A percentile compares a stretch with the other conserved stretches of the same genome.
phyloP scores from a whole-genome alignment of 2,888 invertebrate species.

The Lissonota sp. region DNA sequence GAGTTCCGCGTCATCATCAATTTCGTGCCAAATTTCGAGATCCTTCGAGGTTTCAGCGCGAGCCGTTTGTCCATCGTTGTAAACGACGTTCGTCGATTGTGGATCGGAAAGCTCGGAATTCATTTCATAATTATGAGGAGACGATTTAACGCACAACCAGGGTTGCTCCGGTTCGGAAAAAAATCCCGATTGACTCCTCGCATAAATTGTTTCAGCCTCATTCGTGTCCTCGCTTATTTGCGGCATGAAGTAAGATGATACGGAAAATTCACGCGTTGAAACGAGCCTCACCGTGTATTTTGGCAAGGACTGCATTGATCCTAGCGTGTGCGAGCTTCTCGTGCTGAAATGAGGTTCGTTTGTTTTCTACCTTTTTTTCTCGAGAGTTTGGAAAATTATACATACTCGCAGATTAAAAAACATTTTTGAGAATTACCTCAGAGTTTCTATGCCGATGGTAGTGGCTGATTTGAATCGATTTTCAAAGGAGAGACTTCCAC shows the following conservation, averaged over 20 bases:
- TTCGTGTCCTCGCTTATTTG: conserved; percentile 26
- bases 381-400: not conserved
- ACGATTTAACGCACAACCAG: conserved; percentile 51
- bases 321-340: conserved; percentile 50
- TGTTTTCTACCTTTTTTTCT: too few relatives aligned
- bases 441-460: conserved; percentile 38
- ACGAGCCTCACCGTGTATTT: conserved; percentile 55
- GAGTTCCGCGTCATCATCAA: conserved; percentile 4
- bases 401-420: not conserved
- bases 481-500: conserved; percentile 69
- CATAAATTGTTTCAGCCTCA: conserved; percentile 21
- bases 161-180: conserved; percentile 41
- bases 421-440: conserved; percentile 22
- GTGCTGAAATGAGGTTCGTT: conserved; percentile 16
- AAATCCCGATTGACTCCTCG: conserved; percentile 18
- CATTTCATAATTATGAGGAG: conserved; percentile 20
- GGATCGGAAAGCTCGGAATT: conserved; percentile 48
- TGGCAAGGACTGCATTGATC: conserved; percentile 50
- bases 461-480: conserved; percentile 67
- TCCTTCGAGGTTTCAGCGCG: not conserved
- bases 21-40: conserved; percentile 29
- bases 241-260: conserved; percentile 54
- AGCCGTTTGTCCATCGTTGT: not conserved
- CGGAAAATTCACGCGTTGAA: conserved; percentile 57
- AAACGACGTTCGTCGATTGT: conserved; percentile 22